Evolutionary conservation across 2,888 invertebrate genomes (phyloP), one percentile per base, ranked within the genome.

Genomic region (Mesorhabditis spiculigera): DNA sequence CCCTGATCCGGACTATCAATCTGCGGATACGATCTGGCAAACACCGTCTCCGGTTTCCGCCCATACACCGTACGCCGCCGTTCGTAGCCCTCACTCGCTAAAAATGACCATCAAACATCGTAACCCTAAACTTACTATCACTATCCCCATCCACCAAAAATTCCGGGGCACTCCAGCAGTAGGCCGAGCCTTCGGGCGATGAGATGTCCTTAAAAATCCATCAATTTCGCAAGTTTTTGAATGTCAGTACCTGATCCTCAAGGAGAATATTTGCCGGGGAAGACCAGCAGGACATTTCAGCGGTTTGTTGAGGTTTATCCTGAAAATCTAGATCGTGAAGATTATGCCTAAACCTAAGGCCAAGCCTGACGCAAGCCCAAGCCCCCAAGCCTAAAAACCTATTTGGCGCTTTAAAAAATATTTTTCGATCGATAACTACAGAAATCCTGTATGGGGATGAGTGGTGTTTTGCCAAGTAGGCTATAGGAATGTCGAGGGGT

Each of bases 91-190:
- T 28, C 28, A 28, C 28, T 28, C 28, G 28, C 28, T 28, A 28
- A 28, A 28, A 28, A 28, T 28, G 28, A 28, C 28, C 28, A 28
- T 28, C 28, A 28, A 28, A 28, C 28, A 28, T 28, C 28, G 28
- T 28, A 28, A 28, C 28, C 28, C 28, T 28, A 28, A 28, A 28
- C 58, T 50, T n/a, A 50, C 58, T 13, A 50, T 50, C 58, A n/a
- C 58, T 50, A n/a, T 50, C 58, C 58, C n/a, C 58, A 50, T 50
- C 58, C 10, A 50, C 58, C 10, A 50, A n/a, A 28, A 28, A 28
- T n/a, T 50, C 58, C 58, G 58, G 58, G 10, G 58, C 58, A 50
- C 58, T 50, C 58, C 58, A 50, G n/a, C 58, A 50, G 58, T 50
- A 50, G 10, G 58, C 58, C n/a, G 58, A 50, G 58, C 58, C 58